Conservation (phyloP, 2,888 invertebrate genomes). For the Thereva nobilitata region DNA sequence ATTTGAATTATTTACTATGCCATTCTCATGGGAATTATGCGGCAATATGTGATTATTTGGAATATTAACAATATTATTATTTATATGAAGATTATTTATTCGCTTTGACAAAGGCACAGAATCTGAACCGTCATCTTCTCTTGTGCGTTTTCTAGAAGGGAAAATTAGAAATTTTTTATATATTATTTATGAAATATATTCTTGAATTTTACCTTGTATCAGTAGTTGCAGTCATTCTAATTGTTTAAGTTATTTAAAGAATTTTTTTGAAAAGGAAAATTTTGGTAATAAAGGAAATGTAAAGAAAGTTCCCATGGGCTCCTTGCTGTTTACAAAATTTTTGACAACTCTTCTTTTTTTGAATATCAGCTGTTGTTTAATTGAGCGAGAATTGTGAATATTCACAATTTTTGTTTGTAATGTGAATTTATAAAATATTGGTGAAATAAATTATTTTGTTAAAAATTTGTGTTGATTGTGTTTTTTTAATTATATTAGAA, state of each 20-base stretch:
- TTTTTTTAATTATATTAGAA: no score
- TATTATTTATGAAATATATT: not conserved
- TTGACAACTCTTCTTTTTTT: no score
- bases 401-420: no score
- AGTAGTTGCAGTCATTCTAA: slow-evolving; percentile 26
- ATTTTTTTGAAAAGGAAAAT: not conserved
- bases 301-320: no score
- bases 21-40: slow-evolving; percentile 36
- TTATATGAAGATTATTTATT: slow-evolving; percentile 86
- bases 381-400: no score
- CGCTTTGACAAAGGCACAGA: slow-evolving; percentile 85
- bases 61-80: slow-evolving; percentile 57
- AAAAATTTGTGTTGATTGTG: no score
- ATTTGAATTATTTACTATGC: not conserved
- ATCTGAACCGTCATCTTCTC: slow-evolving; percentile 77
- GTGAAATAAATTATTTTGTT: no score
- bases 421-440: no score
- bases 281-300: no score
- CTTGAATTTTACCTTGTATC: slow-evolving; percentile 20
- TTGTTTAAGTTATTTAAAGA: not conserved
- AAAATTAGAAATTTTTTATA: not conserved
- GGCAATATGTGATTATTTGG: slow-evolving; percentile 24
- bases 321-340: no score
- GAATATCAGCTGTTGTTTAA: no score
- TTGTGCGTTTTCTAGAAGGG: slow-evolving; percentile 72